Base-by-base conservation (phyloP, 2,113 vertebrate genomes). In the Entomyzon cyanotis region DNA sequence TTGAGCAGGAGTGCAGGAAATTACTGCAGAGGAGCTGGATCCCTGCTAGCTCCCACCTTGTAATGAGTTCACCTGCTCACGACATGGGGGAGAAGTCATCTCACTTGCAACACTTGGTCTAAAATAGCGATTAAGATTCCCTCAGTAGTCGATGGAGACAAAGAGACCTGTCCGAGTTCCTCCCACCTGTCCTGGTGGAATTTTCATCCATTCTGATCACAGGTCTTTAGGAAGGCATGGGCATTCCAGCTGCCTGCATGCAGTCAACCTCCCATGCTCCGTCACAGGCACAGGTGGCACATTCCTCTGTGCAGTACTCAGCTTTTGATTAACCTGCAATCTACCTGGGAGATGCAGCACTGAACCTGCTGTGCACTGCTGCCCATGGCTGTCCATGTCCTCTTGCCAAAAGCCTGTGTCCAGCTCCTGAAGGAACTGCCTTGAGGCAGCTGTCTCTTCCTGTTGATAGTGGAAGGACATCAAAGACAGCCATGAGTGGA, bases 301-400 rank as follows among this genome's bases (percentile, higher is more conserved):
- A 1, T 18, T 53, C 24, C 74, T 58, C 19, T 33, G 28, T 17
- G 59, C 39, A 35, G 10, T 6, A 9, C n/a, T 16, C 41, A 62
- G 30, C 42, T 27, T 31, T 58, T 21, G 33, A 15, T 30, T 39
- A 39, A 60, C 20, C 76, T 15, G 18, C 56, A 10, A 11, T 16
- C 27, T 13, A 5, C 53, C 74, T 56, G 64, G 14, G 67, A 49
- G 22, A 28, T 0, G 0, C 21, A 41, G 44, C 20, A 22, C 5
- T 20, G 50, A 31, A 7, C 49, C 27, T 58, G 25, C 44, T 24
- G 4, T 7, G 68, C 22, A 1, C 50, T 23, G 27, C 52, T 63
- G 0, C 18, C 0, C 0, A 2, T 42, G 50, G 39, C 39, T 39
- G 39, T 17, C 0, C 0, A 2, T 42, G 50, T 33, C 44, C 30